Evolutionary conservation across 2,797 vertebrate species (phyloP).

Genomic region (Morelia viridis): DNA sequence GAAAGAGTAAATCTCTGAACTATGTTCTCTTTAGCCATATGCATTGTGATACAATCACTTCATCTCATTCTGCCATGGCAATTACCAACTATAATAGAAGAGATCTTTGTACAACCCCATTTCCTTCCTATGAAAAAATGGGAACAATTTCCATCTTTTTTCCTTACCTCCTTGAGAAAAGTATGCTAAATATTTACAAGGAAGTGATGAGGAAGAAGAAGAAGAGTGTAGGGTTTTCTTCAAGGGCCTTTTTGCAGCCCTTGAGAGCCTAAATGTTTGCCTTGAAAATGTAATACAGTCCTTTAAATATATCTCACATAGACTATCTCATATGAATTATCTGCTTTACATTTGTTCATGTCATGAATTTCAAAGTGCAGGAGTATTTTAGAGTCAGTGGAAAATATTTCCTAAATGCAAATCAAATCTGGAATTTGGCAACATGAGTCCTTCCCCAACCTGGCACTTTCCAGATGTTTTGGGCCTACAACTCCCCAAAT

Average conservation of each 20-base stretch:
- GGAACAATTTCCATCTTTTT: neutral
- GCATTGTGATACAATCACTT: constrained; percentile 40
- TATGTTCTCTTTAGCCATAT: constrained; percentile 53
- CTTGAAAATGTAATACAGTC: neutral
- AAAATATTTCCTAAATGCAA: constrained; percentile 43
- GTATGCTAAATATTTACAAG: neutral
- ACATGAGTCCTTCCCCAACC: neutral
- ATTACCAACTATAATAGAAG: constrained; percentile 9
- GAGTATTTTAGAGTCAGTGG: constrained; percentile 48
- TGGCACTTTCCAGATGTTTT: neutral
- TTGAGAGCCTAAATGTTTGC: neutral
- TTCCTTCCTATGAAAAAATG: neutral
- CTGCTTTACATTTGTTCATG: constrained; percentile 29
- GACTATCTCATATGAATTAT: constrained; percentile 42
- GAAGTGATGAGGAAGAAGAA: neutral
- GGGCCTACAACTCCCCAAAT: neutral
- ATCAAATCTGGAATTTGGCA: constrained; percentile 14
- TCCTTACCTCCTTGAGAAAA: neutral
- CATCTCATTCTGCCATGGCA: constrained; percentile 59
- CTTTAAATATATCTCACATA: constrained; percentile 52
- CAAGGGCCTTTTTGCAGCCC: neutral
- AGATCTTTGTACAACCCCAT: neutral
- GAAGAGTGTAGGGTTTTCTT: neutral
- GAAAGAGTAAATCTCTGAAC: constrained; percentile 53
- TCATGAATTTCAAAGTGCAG: constrained; percentile 16